These are phyloP conservation scores for Eugnorisma glareosa DNA, from an alignment of 2,888 invertebrate genomes.

Conservation along the genomic window DNA sequence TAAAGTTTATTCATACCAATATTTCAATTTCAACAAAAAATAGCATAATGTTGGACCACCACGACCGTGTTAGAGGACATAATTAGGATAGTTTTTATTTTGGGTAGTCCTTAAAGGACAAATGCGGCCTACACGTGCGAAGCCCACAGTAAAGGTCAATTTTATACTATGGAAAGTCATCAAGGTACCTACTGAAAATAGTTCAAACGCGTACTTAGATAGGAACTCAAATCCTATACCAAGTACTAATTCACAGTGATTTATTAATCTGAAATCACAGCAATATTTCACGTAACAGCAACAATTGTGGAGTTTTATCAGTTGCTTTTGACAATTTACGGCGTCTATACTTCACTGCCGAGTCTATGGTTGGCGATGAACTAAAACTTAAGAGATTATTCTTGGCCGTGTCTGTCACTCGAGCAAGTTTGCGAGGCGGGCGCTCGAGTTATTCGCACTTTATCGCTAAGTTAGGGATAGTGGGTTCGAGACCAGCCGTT, in stretches of 20 bases:
- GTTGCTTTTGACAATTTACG: constrained; percentile 65
- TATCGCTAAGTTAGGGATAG: constrained; percentile 72
- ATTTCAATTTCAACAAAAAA: background rate
- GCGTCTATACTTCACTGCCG: constrained; percentile 61
- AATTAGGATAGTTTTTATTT: background rate
- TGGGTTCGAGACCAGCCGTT: constrained; percentile 64
- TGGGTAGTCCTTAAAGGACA: background rate
- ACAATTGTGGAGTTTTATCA: constrained; percentile 65
- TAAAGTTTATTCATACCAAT: background rate
- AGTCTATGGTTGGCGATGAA: constrained; percentile 68
- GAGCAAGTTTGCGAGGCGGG: constrained; percentile 65
- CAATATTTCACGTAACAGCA: constrained; percentile 49
- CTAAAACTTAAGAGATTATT: constrained; percentile 74
- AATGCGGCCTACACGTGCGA: background rate
- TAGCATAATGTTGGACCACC: background rate
- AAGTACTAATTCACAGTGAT: constrained; percentile 11
- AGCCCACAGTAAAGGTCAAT: background rate
- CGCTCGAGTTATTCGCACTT: constrained; percentile 73
- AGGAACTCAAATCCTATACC: background rate
- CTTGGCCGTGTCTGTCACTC: constrained; percentile 72
- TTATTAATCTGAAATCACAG: constrained; percentile 27
- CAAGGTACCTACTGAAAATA: background rate
- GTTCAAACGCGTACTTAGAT: background rate
- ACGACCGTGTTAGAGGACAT: background rate
- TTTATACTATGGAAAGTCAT: background rate